phyloP scores from a whole-genome alignment of 2,113 vertebrate genomes.

The Thermophis baileyi region DNA sequence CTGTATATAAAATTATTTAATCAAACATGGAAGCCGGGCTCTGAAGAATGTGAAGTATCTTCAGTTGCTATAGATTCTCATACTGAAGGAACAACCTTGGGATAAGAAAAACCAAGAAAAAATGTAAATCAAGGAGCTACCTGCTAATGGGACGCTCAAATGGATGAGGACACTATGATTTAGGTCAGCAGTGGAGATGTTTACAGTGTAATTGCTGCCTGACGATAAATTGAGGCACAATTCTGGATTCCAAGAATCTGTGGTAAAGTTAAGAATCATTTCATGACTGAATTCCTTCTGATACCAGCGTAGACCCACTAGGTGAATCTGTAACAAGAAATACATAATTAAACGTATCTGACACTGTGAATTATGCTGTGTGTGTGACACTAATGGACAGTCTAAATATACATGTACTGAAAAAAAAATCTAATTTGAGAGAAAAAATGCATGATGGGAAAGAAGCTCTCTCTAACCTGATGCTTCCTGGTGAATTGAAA shows the following conservation, averaged over 20 bases:
- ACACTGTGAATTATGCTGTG: not conserved
- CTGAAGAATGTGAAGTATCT: not conserved
- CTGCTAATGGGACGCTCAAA: constrained; percentile 78
- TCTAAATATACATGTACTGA: not conserved
- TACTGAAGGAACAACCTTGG: not conserved
- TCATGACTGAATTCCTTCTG: constrained; percentile 77
- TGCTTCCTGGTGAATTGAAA: not conserved
- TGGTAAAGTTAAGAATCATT: constrained; percentile 68
- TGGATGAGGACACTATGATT: constrained; percentile 61
- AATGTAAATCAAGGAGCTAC: constrained; percentile 61
- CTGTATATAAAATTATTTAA: not conserved
- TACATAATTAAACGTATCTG: not conserved
- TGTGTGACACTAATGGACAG: not conserved
- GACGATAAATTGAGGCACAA: constrained; percentile 83
- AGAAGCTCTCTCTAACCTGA: not conserved
- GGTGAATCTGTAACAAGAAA: constrained; percentile 64
- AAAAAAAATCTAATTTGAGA: not conserved
- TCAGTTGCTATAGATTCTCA: not conserved
- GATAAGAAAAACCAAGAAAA: not conserved
- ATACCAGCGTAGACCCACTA: constrained; percentile 68
- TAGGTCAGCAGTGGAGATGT: constrained; percentile 73
- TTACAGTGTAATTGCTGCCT: constrained; percentile 86
- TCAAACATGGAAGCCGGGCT: not conserved
- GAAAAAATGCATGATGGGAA: not conserved
- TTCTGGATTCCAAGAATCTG: constrained; percentile 65